Evolutionary conservation across 2,888 invertebrate species (phyloP), one percentile per base, ranked within the genome.

Genomic region (Halictus ligatus): DNA sequence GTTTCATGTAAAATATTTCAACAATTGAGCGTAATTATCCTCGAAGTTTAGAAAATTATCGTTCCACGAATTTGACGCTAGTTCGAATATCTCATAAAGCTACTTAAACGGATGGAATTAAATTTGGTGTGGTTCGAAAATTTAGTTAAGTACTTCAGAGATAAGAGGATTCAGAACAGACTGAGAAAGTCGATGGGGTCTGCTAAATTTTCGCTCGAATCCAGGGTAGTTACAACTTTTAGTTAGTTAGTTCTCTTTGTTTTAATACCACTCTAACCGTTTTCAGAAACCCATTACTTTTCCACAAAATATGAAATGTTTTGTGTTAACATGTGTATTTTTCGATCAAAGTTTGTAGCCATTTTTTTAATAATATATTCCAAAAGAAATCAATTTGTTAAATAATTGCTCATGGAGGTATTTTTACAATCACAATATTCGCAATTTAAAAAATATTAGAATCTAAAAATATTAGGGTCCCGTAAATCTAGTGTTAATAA

Each of bases 71-170:
- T 64, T 29, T 54, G 29, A 64, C 15, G 29, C 29, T 35, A 7
- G 35, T 6, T 67, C 3, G 67, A 67, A 67, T 67, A 67, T 67
- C 35, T 35, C 67, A 29, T 2, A 5, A 69, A 69, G 43, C 40
- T 40, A 21, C 12, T 43, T 43, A 40, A 69, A 43, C 6, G n/a
- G n/a, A 21, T 12, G 69, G 40, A 69, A 69, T 12, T 69, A 69
- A 43, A 69, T 69, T 69, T 69, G 72, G 25, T 12, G 43, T 12
- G 69, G 43, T 69, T 69, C 40, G 69, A 69, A 69, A 40, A 69
- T 69, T 40, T 69, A n/a, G 69, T 69, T 43, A 69, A 69, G 21
- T 43, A 69, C 43, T 69, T 67, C 69, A 12, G 69, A 69, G 43
- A 35, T 43, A 69, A 69, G 69, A 69, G 69, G 69, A 69, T 69